These are phyloP conservation scores for Archips crataeganus DNA, from an alignment of 2,888 invertebrate species.

Conservation along the genomic window DNA sequence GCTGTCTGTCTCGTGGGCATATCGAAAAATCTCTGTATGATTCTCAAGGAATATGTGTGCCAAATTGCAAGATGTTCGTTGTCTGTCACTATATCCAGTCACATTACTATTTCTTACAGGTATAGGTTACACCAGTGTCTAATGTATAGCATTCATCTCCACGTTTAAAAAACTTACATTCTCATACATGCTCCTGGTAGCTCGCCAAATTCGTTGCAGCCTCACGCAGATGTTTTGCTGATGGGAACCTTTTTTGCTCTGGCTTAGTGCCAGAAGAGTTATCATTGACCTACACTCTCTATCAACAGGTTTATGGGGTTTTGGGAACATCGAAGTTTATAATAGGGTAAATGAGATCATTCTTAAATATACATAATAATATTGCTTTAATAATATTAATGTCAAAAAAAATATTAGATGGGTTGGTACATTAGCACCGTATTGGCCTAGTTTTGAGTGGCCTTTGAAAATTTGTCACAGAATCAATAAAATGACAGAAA, in stretches of 20 bases:
- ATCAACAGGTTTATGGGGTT: constrained; percentile 39
- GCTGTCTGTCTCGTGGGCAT: no score
- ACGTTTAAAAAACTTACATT: neutral
- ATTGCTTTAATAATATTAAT: no score
- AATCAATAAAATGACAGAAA: no score
- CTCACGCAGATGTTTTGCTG: constrained; percentile 7
- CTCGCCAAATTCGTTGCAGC: constrained; percentile 20
- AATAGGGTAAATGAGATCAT: neutral
- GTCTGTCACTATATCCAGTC: no score
- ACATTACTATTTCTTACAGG: no score
- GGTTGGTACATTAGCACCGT: neutral
- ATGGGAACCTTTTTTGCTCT: constrained; percentile 17
- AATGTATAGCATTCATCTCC: neutral
- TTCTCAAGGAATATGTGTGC: no score
- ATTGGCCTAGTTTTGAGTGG: no score
- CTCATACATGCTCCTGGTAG: constrained; percentile 11
- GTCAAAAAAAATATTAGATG: neutral
- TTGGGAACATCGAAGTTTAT: neutral
- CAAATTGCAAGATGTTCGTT: no score
- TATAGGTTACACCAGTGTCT: neutral
- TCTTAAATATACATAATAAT: neutral
- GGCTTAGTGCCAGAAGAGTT: constrained; percentile 28
- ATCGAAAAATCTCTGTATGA: no score
- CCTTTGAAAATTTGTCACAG: no score
- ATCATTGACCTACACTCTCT: constrained; percentile 25